Evolutionary conservation across 2,113 vertebrate species (phyloP).

Genomic region (Chitala chitala): DNA sequence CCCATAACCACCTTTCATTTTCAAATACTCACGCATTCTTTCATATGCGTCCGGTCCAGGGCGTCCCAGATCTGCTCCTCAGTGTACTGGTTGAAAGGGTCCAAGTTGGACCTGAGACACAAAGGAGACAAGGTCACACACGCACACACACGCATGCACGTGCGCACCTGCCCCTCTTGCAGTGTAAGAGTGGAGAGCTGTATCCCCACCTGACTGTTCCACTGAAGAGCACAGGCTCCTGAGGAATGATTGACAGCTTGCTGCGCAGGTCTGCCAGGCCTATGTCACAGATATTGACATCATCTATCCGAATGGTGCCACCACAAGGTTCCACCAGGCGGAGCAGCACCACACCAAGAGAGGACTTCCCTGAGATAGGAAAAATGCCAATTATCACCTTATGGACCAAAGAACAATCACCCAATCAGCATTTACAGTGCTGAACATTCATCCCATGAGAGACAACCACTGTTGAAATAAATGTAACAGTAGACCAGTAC

Average conservation of each 20-base stretch:
- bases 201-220: conserved; percentile 79
- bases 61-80: conserved; percentile 87
- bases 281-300: conserved; percentile 80
- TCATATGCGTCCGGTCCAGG: conserved; percentile 88
- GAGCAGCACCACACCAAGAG: conserved; percentile 81
- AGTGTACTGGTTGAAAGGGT: conserved; percentile 77
- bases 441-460: neutral
- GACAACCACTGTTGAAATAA: too few species aligned
- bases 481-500: too few species aligned
- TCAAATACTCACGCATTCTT: conserved; percentile 81
- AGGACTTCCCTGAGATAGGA: conserved; percentile 76
- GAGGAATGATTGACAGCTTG: conserved; percentile 89
- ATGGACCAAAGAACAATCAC: neutral
- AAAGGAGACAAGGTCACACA: conserved; percentile 11
- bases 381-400: neutral
- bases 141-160: neutral
- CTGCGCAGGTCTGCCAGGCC: conserved; percentile 87
- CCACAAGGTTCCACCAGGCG: conserved; percentile 80
- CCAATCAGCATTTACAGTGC: neutral
- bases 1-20: too few species aligned
- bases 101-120: conserved; percentile 74
- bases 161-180: neutral
- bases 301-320: conserved; percentile 85
- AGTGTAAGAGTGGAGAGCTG: neutral
- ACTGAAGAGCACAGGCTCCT: conserved; percentile 86